These are phyloP conservation scores for Lordiphosa andalusiaca DNA, from an alignment of 2,888 invertebrate genomes.

Conservation along the genomic window DNA sequence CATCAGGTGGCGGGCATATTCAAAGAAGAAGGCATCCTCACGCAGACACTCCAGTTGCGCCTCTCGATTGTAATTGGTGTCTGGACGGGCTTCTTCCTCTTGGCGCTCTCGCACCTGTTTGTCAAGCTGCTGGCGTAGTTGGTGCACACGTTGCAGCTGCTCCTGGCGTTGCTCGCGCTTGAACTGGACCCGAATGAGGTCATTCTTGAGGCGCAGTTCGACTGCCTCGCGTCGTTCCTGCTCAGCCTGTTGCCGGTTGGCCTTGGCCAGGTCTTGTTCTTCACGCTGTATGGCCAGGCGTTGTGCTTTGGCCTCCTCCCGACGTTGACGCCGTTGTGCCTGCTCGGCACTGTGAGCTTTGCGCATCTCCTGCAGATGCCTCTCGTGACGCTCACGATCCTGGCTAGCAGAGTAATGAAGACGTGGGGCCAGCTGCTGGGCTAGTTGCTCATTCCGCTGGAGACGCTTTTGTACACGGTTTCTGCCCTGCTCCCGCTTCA, in stretches of 20 bases:
- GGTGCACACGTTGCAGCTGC: slow-evolving; percentile 35
- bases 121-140: slow-evolving; percentile 51
- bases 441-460: slow-evolving; percentile 81
- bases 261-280: slow-evolving; percentile 66
- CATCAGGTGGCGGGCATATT: slow-evolving; percentile 61
- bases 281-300: slow-evolving; percentile 69
- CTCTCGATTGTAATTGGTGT: slow-evolving; percentile 52
- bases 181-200: slow-evolving; percentile 51
- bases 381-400: slow-evolving; percentile 81
- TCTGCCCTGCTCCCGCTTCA: slow-evolving; percentile 75
- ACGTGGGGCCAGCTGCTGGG: slow-evolving; percentile 80
- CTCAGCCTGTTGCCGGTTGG: slow-evolving; percentile 41
- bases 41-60: slow-evolving; percentile 60
- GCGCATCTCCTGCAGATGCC: slow-evolving; percentile 81
- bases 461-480: slow-evolving; percentile 80
- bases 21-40: slow-evolving; percentile 58
- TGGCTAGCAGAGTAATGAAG: slow-evolving; percentile 79
- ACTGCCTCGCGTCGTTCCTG: slow-evolving; percentile 61
- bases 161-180: slow-evolving; percentile 46
- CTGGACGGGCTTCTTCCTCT: slow-evolving; percentile 56
- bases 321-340: slow-evolving; percentile 64
- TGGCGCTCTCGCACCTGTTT: slow-evolving; percentile 59
- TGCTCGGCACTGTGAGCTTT: slow-evolving; percentile 78
- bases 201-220: slow-evolving; percentile 70
- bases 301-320: slow-evolving; percentile 64